Evolutionary conservation across 2,888 invertebrate genomes (phyloP), one percentile per base, ranked within the genome.

Genomic region (Stenichneumon culpator): DNA sequence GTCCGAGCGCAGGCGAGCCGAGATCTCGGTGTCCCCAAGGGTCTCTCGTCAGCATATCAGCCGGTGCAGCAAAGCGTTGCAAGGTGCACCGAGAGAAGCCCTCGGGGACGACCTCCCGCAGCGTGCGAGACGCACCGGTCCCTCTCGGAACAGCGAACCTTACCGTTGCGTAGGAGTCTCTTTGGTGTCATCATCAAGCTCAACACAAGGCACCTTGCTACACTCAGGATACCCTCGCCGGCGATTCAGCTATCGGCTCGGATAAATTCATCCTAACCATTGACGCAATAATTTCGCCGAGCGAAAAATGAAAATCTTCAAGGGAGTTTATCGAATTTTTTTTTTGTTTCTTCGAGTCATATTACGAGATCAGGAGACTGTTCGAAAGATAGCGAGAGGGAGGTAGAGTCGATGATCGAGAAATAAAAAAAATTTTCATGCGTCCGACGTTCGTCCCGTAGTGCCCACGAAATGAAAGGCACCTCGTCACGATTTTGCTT

Each of bases 401-500:
- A 22, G 54, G 9, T 9, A 14, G 54, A 22, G 22, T 54, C 19
- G 70, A n/a, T 70, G 44, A 63, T 83, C 72, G 83, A 75, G 70
- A 36, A 47, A 47, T 16, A 83, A 80, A 67, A 32, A 19, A 11
- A 19, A 39, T 39, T 57, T 68, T 83, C 65, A 22, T 60, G 54
- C 28, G 65, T 32, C 60, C 60, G 74, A 63, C 47, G 60, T 16
- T 22, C 39, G 60, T 60, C 44, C 25, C 44, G 73, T 25, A 60
- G 60, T 60, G 28, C 16, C 63, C 22, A 75, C 65, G 75, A 75
- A 75, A 65, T n/a, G 60, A 74, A 74, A 74, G 75, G 32, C 52
- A 47, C 65, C 75, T 75, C 75, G 75, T 75, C 75, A 75, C 75
- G 75, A 75, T 82, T 87, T 84, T 82, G 80, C 83, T 83, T 86